Base-by-base conservation (phyloP, 1,140 invertebrate genomes). In the Acromyrmex charruanus region DNA sequence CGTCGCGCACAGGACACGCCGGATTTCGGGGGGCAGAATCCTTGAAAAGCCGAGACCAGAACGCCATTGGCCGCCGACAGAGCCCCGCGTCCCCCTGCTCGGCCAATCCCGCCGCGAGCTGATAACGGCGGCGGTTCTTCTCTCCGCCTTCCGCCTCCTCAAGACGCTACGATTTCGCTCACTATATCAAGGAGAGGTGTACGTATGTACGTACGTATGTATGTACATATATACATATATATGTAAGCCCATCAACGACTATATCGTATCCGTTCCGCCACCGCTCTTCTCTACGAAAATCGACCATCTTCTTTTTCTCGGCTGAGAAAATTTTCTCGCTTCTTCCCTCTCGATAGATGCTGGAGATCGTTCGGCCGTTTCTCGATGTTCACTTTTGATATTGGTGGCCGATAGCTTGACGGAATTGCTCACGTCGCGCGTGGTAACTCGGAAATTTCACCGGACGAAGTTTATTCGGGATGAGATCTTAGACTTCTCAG, bases 11-110 rank as follows among this genome's bases (percentile, higher is more conserved):
- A 61, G 82, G 89, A 65, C 66, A 90, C 87, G 81, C 82, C 65
- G 80, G 90, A 90, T 93, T 92, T 91, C 86, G 88, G 89, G 90
- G 92, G 90, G 89, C 65, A 85, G 92, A 94, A 93, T 94, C 91
- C 91, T 90, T 93, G 94, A 95, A 95, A 95, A 95, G 81, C 89
- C 90, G 94, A 95, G 93, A 95, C 94, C 95, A 95, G 91, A 81
- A 85, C 90, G 89, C 92, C 86, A 95, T 95, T 95, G 95, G 95
- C 77, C 91, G 94, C 71, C 88, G 89, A 87, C 81, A 77, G 91
- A 93, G 89, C 92, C 88, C 82, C 90, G 77, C 77, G 72, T 77
- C 89, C 84, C 71, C 66, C 82, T 89, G 89, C 90, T 94, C 90
- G 93, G 89, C 95, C 95, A 95, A 95, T 94, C 94, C 92, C 77